These are phyloP conservation scores for Embiotoca jacksoni DNA, from an alignment of 2,113 vertebrate species.

Conservation along the genomic window DNA sequence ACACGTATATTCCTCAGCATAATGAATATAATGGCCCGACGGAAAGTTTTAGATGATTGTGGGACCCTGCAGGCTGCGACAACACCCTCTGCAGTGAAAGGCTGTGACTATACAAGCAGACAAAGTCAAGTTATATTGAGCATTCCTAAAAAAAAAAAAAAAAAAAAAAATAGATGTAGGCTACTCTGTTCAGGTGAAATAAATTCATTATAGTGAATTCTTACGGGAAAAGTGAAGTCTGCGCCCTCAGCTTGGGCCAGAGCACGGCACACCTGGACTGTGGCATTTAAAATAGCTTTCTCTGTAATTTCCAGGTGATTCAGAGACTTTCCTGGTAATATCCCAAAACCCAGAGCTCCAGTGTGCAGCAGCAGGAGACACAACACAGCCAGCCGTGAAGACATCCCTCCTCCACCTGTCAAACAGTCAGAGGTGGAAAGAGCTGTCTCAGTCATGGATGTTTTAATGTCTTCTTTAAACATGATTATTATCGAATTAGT, in stretches of 20 bases:
- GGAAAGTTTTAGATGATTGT: slow-evolving; percentile 52
- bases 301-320: slow-evolving; percentile 68
- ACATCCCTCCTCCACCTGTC: slow-evolving; percentile 12
- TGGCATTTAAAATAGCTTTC: slow-evolving; percentile 51
- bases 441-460: no score
- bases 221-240: slow-evolving; percentile 62
- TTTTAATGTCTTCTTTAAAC: no score
- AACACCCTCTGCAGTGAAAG: slow-evolving; percentile 49
- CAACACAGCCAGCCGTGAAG: background rate
- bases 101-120: slow-evolving; percentile 21
- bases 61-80: slow-evolving; percentile 44
- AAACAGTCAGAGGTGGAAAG: background rate
- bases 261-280: slow-evolving; percentile 53
- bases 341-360: slow-evolving; percentile 53
- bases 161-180: no score
- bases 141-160: background rate
- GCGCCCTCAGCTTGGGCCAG: slow-evolving; percentile 55
- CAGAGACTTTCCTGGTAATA: slow-evolving; percentile 33
- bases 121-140: background rate
- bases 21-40: slow-evolving; percentile 29
- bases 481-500: no score
- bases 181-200: background rate
- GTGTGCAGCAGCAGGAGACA: slow-evolving; percentile 49
- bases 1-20: slow-evolving; percentile 42
- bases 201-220: background rate